Evolutionary conservation across 1,140 invertebrate genomes (phyloP), one percentile per base, ranked within the genome.

Genomic region (Hycleus phaleratus): DNA sequence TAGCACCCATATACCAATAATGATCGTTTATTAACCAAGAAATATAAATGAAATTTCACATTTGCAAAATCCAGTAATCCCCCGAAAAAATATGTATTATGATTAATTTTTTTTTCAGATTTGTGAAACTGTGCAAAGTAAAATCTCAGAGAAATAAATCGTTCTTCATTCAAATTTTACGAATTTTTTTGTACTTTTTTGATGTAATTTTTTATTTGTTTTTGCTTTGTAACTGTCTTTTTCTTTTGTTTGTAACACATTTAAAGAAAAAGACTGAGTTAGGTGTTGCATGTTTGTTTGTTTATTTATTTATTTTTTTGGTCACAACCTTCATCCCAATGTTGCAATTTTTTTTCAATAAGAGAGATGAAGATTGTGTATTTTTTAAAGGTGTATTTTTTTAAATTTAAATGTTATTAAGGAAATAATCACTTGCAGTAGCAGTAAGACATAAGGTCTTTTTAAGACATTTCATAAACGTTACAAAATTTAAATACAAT

Each of bases 401-500:
- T 60, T 58, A 64, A 58, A 42, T 68, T 66, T 65, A 55, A 63
- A 59, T 68, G 67, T 72, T 71, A 70, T 64, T 62, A 70, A 67
- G 59, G 65, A 68, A 69, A 56, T 68, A 70, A 70, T 68, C 58
- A 62, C 55, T 65, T 59, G 69, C 68, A 72, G 70, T 67, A 63
- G 69, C 68, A 72, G 70, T 67, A 63, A 72, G 71, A 72, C 71
- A 70, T 68, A 71, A 68, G 69, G 66, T 72, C 66, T 67, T 66
- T 39, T 7, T 32, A 72, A 72, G 72, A 70, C 71, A 70, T 70
- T 73, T 72, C 70, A 71, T 65, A 59, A 61, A 62, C 67, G 61
- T 57, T 48, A 38, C 38, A 48, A 50, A 44, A 56, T 61, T 38
- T 24, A 24, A 60, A 53, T 32, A 40, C 43, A 39, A 47, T 25